Conservation (phyloP, 1,140 invertebrate species). For the Drosophila arizonae region DNA sequence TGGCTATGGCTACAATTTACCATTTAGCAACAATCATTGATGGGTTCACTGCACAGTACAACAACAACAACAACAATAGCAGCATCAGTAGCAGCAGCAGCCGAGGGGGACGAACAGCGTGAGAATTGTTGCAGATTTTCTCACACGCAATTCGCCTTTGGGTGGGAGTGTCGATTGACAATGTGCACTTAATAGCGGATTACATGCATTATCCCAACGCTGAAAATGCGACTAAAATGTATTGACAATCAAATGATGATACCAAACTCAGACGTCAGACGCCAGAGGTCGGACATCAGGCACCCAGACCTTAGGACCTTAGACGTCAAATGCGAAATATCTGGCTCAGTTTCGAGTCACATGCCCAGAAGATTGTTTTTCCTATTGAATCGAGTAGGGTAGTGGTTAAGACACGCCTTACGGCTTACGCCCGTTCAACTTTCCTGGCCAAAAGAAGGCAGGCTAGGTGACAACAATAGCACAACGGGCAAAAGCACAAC, state of each 20-base stretch:
- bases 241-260: constrained; percentile 78
- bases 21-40: constrained; percentile 60
- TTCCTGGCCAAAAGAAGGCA: constrained; percentile 29
- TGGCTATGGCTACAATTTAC: constrained; percentile 48
- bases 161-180: constrained; percentile 62
- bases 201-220: constrained; percentile 81
- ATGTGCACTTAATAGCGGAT: constrained; percentile 82
- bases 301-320: constrained; percentile 11
- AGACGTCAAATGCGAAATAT: constrained; percentile 12
- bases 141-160: constrained; percentile 61
- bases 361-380: constrained; percentile 16
- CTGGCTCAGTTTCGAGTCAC: neutral
- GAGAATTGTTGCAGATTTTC: constrained; percentile 81
- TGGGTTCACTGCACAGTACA: constrained; percentile 70
- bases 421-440: constrained; percentile 24
- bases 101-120: constrained; percentile 59
- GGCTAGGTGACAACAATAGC: constrained; percentile 23
- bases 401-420: constrained; percentile 4
- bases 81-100: constrained; percentile 25
- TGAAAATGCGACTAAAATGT: constrained; percentile 78
- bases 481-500: constrained; percentile 9
- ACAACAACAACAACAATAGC: constrained; percentile 28
- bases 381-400: constrained; percentile 39
- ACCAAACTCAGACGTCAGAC: constrained; percentile 46
- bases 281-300: too few species aligned